Evolutionary conservation across 1,140 invertebrate species (phyloP).

Genomic region (Cotesia typhae): DNA sequence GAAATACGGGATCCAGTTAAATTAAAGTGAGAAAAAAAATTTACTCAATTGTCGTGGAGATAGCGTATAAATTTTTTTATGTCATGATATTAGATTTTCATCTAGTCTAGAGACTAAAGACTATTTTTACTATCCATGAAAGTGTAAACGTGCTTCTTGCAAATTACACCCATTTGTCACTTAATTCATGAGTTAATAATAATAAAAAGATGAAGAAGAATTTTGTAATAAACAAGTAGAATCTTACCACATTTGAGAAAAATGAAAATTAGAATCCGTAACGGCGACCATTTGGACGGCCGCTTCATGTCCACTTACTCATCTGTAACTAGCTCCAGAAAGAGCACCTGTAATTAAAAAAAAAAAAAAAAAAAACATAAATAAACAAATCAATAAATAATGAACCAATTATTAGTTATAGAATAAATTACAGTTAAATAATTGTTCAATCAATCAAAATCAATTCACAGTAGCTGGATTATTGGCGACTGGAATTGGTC

Average conservation of each 20-base stretch:
- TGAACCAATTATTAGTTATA: background rate
- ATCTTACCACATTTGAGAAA: slow-evolving; percentile 58
- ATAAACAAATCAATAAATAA: slow-evolving; percentile 1
- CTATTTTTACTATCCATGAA: background rate
- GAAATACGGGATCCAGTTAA: slow-evolving; percentile 22
- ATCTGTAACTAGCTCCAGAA: slow-evolving; percentile 49
- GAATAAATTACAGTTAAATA: background rate
- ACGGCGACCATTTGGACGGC: slow-evolving; percentile 58
- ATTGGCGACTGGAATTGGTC: background rate
- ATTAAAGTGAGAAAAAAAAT: slow-evolving; percentile 20
- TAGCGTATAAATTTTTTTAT: slow-evolving; percentile 24
- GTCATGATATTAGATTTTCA: background rate
- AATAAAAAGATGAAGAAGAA: too few species aligned
- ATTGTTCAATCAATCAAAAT: too few species aligned
- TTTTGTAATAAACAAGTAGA: background rate
- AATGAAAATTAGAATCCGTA: slow-evolving; percentile 60
- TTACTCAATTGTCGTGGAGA: slow-evolving; percentile 33
- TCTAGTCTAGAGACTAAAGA: background rate
- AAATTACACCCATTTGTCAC: background rate
- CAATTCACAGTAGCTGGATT: background rate
- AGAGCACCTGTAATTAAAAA: slow-evolving; percentile 37
- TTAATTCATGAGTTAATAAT: background rate
- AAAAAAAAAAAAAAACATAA: slow-evolving; percentile 11
- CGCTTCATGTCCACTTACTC: slow-evolving; percentile 64
- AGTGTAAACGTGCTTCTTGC: background rate